Base-by-base conservation (phyloP, 1,140 invertebrate genomes). In the Wasmannia auropunctata region DNA sequence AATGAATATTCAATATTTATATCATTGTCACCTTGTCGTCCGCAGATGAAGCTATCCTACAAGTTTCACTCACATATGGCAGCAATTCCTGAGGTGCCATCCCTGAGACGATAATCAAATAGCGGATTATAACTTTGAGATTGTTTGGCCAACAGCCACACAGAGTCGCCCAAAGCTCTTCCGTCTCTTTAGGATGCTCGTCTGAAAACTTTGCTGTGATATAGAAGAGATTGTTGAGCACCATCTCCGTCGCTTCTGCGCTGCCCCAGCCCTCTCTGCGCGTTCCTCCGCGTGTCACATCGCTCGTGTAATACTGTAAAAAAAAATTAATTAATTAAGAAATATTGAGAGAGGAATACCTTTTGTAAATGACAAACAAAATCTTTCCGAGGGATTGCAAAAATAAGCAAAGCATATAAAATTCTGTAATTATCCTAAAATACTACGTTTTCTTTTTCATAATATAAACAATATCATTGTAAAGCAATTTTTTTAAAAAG, bases 241-340 rank as follows among this genome's bases (percentile, higher is more conserved):
- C 98, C 98, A 99, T 99, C 96, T 99, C 99, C 0, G 99, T 99
- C n/a, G 99, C 99, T 95, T 99, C 98, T 0, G 98, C 98, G 0
- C 98, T 99, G 25, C 99, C 99, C 97, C 99, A 99, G 0, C 99
- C 99, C 95, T 99, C 98, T 74, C 98, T 96, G 7, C 98, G 96
- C 2, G 96, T 96, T 16, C 96, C 96, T 8, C 96, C 95, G 2
- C 95, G 94, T 0, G 96, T 96, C 14, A 96, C 96, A 85, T 98
- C 97, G 72, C 95, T 95, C 0, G 97, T 96, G 91, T 97, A 97
- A 94, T 97, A 98, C 97, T 97, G 90, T 83, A 92, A 93, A 83
- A 72, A 72, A n/a, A n/a, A 25, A 63, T 69, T 46, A 46, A 60
- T 22, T 72, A 60, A 84, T 70, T 72, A 28, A 84, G 56, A 77